Conservation (phyloP, 1,140 invertebrate genomes). For the Pseudomyrmex dendroicus region DNA sequence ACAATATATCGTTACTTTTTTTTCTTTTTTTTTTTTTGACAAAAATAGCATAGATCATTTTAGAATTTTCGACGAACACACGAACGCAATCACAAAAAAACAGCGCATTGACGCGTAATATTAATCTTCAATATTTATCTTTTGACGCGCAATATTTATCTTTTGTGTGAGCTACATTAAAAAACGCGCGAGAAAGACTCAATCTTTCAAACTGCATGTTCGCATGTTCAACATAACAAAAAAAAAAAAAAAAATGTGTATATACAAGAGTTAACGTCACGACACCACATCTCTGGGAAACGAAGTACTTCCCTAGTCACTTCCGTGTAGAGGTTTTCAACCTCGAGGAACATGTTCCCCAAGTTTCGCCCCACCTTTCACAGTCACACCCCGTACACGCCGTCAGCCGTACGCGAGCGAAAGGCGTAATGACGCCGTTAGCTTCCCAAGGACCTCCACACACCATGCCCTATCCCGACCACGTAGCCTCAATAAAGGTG, state of each 20-base stretch:
- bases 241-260: neutral
- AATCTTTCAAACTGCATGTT: neutral
- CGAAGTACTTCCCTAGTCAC: constrained; percentile 14
- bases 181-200: too few relatives aligned
- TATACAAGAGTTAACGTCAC: constrained; percentile 28
- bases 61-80: too few relatives aligned
- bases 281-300: constrained; percentile 24
- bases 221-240: neutral
- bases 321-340: constrained; percentile 41
- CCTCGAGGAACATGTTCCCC: constrained; percentile 28
- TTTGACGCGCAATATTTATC: too few relatives aligned
- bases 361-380: constrained; percentile 46
- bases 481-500: constrained; percentile 59
- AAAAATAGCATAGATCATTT: too few relatives aligned
- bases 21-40: too few relatives aligned
- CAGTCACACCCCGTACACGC: constrained; percentile 42
- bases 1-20: too few relatives aligned
- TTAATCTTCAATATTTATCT: too few relatives aligned
- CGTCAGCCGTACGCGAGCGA: constrained; percentile 48
- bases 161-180: too few relatives aligned
- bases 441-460: constrained; percentile 46
- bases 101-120: too few relatives aligned
- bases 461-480: constrained; percentile 46
- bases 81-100: too few relatives aligned
- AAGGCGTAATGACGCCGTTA: constrained; percentile 59